Evolutionary conservation across 2,888 invertebrate species (phyloP).

Genomic region (Ophion slaviceki): DNA sequence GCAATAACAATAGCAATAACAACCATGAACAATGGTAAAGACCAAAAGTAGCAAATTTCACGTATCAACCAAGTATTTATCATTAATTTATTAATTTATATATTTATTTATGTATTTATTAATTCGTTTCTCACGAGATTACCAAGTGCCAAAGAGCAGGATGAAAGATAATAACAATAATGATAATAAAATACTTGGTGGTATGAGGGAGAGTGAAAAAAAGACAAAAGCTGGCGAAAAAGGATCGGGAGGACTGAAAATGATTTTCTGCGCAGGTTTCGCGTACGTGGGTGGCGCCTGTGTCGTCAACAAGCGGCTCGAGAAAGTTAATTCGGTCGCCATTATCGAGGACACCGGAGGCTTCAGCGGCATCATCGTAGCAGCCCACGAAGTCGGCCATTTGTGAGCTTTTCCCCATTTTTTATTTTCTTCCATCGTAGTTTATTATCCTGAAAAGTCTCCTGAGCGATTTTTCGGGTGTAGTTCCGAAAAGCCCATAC

Average conservation of each 20-base stretch:
- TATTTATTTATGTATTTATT: too few relatives aligned
- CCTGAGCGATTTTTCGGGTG: too few relatives aligned
- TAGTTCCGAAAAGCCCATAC: too few relatives aligned
- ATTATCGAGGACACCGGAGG: constrained; percentile 98
- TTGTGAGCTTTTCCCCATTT: constrained; percentile 88
- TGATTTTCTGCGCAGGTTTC: constrained; percentile 88
- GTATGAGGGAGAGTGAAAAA: background rate
- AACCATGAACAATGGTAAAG: background rate
- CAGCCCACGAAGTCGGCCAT: constrained; percentile 98
- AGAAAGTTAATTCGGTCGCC: constrained; percentile 98
- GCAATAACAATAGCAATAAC: constrained; percentile 4
- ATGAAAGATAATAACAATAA: constrained; percentile 26
- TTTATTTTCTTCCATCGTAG: background rate
- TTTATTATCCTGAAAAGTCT: too few relatives aligned
- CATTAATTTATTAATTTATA: constrained; percentile 8
- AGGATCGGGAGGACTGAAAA: constrained; percentile 54
- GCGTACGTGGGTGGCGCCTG: constrained; percentile 98
- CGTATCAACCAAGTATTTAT: background rate
- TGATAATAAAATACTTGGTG: background rate
- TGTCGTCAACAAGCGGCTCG: constrained; percentile 96
- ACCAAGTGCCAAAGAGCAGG: background rate
- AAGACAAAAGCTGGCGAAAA: constrained; percentile 1
- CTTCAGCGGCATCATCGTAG: constrained; percentile 97
- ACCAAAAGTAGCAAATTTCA: background rate
- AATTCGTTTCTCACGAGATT: too few relatives aligned